Evolutionary conservation across 1,140 invertebrate species (phyloP).

Genomic region (Listronotus bonariensis): DNA sequence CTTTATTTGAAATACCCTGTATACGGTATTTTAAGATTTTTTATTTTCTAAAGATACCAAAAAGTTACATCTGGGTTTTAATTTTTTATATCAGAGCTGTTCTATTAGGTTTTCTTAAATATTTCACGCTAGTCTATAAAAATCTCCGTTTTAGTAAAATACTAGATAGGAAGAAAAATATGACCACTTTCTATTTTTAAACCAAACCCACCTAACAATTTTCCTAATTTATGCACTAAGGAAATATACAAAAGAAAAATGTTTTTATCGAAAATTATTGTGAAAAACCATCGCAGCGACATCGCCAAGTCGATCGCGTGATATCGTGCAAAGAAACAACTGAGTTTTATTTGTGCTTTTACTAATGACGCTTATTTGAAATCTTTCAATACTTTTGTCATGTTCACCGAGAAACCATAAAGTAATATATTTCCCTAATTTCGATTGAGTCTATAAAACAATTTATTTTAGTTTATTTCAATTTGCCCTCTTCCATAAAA

Average conservation of each 20-base stretch:
- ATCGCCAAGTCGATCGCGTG: constrained; percentile 29
- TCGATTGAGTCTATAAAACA: not conserved
- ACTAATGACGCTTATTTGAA: constrained; percentile 31
- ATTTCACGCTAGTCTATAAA: too few species aligned
- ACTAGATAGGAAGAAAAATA: too few species aligned
- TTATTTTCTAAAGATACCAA: too few species aligned
- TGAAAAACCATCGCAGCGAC: constrained; percentile 20
- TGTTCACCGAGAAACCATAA: not conserved
- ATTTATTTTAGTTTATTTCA: not conserved
- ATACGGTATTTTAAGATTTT: too few species aligned
- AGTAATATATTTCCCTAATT: not conserved
- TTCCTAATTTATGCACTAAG: not conserved
- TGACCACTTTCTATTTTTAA: too few species aligned
- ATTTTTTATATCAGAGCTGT: too few species aligned
- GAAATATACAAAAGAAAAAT: constrained; percentile 2
- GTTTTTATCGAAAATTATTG: constrained; percentile 25
- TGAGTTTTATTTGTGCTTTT: constrained; percentile 20
- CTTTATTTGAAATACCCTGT: too few species aligned
- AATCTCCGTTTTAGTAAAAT: too few species aligned
- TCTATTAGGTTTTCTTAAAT: too few species aligned
- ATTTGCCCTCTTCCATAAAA: too few species aligned
- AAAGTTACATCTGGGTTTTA: too few species aligned
- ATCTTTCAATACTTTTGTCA: constrained; percentile 32
- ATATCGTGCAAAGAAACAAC: constrained; percentile 25
- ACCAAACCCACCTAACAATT: not conserved